These are phyloP conservation scores for Pomacea maculata DNA, from an alignment of 1,140 invertebrate genomes.

Conservation along the genomic window DNA sequence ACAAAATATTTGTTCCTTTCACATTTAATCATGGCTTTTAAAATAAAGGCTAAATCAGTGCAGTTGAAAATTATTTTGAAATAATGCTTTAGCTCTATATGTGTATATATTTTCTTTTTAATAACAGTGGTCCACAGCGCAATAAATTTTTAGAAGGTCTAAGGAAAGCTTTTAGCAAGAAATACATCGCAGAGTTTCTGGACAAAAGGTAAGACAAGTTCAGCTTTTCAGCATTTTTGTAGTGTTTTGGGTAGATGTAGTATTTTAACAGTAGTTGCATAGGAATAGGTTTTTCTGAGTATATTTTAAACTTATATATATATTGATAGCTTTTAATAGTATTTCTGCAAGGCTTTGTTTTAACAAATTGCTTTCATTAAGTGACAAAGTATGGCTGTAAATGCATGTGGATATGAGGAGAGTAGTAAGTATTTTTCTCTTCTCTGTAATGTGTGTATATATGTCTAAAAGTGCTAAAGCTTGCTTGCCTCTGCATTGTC, in stretches of 20 bases:
- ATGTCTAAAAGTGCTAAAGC: too few species aligned
- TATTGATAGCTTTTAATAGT: too few species aligned
- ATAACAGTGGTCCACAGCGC: conserved; percentile 76
- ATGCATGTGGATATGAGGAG: neutral
- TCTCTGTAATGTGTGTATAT: neutral
- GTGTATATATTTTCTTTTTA: too few species aligned
- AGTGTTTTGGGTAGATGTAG: neutral
- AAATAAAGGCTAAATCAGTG: too few species aligned
- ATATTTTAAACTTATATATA: too few species aligned
- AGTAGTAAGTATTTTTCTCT: neutral
- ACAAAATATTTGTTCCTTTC: too few species aligned
- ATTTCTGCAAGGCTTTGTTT: too few species aligned
- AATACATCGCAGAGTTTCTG: conserved; percentile 82
- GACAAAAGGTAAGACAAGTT: conserved; percentile 66
- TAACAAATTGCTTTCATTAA: neutral
- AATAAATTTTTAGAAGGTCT: conserved; percentile 78
- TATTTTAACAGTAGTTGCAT: neutral
- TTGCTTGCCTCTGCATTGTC: conserved; percentile 24
- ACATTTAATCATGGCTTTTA: too few species aligned
- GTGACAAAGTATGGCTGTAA: neutral
- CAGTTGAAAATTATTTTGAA: too few species aligned
- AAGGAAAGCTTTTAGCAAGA: conserved; percentile 79
- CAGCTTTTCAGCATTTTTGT: conserved; percentile 18
- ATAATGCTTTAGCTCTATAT: too few species aligned
- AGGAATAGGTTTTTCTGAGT: neutral